phyloP scores from a whole-genome alignment of 2,888 invertebrate species.

The Horisme vitalbata region DNA sequence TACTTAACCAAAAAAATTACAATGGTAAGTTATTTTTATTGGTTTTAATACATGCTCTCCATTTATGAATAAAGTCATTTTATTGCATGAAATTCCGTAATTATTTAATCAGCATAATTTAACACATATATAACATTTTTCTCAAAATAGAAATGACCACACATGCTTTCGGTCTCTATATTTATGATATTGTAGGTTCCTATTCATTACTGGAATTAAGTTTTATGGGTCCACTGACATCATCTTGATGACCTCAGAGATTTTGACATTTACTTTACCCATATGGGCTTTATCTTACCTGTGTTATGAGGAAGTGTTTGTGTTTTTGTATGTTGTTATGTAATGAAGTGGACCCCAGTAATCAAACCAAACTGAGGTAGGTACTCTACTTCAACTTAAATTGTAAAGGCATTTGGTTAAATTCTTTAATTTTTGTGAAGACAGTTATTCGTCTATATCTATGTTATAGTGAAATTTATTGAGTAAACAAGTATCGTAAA shows the following conservation, averaged over 20 bases:
- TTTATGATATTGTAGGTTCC: slow-evolving; percentile 6
- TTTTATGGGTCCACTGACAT: slow-evolving; percentile 34
- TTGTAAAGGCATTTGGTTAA: too few relatives aligned
- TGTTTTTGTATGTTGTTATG: neutral
- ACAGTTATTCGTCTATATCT: too few relatives aligned
- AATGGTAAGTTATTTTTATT: slow-evolving; percentile 91
- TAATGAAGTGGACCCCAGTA: slow-evolving; percentile 1
- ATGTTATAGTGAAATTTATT: too few relatives aligned
- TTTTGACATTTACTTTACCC: slow-evolving; percentile 25
- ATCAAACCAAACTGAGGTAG: neutral
- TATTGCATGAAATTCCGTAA: too few relatives aligned
- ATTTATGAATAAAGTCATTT: too few relatives aligned
- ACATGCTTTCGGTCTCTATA: neutral
- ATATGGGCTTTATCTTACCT: slow-evolving; percentile 37
- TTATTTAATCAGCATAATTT: too few relatives aligned
- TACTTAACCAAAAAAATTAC: slow-evolving; percentile 92
- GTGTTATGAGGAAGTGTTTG: slow-evolving; percentile 8
- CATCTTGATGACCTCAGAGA: slow-evolving; percentile 37
- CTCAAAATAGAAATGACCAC: slow-evolving; percentile 4
- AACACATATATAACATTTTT: too few relatives aligned
- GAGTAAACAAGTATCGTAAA: neutral
- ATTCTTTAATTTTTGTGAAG: too few relatives aligned
- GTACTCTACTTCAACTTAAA: too few relatives aligned
- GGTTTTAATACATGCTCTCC: too few relatives aligned
- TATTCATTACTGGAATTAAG: slow-evolving; percentile 9